A percentile compares a stretch with the other conserved stretches of the same genome.
These are phyloP conservation scores for Aradus depressus DNA, from an alignment of 2,888 invertebrate genomes.

Conservation along the genomic window DNA sequence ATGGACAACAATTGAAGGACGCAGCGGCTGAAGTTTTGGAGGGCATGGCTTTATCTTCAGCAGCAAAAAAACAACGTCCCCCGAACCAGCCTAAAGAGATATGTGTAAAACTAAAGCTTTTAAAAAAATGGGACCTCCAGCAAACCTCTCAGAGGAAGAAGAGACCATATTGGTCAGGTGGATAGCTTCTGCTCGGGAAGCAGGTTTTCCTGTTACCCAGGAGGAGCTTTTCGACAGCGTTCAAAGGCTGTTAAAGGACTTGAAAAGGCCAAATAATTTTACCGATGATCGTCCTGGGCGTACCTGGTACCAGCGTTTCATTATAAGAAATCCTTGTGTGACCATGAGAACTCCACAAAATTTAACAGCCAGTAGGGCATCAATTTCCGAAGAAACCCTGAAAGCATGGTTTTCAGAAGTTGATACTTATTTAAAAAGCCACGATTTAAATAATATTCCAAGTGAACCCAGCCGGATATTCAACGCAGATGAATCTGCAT, in stretches of 20 bases:
- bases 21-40: background rate
- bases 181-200: constrained; percentile 11
- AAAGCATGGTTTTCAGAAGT: constrained; percentile 22
- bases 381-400: constrained; percentile 21
- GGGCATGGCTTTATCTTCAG: background rate
- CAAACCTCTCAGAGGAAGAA: constrained; percentile 17
- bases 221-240: constrained; percentile 26
- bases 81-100: background rate
- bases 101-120: background rate
- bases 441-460: constrained; percentile 18
- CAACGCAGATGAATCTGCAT: constrained; percentile 28
- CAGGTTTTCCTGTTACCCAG: constrained; percentile 22
- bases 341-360: constrained; percentile 22
- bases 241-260: constrained; percentile 19
- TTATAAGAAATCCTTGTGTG: constrained; percentile 24
- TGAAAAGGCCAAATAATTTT: constrained; percentile 24
- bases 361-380: constrained; percentile 22
- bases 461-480: constrained; percentile 26
- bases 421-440: constrained; percentile 22
- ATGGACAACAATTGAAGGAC: background rate
- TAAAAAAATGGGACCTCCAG: constrained; percentile 15
- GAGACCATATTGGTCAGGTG: constrained; percentile 19
- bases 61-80: background rate
- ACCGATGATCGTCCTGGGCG: constrained; percentile 25
- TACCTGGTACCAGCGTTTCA: constrained; percentile 25